Base-by-base conservation (phyloP, 2,888 invertebrate species). In the Drosophila anomelani region DNA sequence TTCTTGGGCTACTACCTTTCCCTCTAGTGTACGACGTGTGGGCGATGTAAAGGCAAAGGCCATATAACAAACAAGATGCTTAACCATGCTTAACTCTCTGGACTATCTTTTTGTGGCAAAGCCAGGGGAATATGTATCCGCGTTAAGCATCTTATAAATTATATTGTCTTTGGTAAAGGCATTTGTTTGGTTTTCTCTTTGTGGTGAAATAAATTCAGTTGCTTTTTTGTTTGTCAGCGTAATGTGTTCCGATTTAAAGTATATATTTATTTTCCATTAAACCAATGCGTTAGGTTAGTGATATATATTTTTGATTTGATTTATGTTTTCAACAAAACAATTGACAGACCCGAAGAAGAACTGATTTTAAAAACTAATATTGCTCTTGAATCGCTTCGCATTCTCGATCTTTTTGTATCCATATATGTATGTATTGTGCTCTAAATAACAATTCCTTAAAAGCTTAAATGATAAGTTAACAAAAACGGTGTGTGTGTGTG, bases 41-140 rank as follows among this genome's bases (percentile, higher is more conserved):
- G 89, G 89, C 81, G 85, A 90, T 90, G 85, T 89, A 76, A 89
- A 88, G 88, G 90, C 88, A 88, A 47, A 29, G 47, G n/a, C 47
- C n/a, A 47, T 29, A 47, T 17, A 47, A 29, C 29, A 12, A 29
- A 47, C 8, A 29, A 47, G 29, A 47, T 47, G 47, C 47, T 1
- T 47, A 47, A n/a, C n/a, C 29, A 47, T 29, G 6, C 4, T 26
- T 5, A 4, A 12, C 15, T 3, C 38, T 15, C 15, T 34, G 32
- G 9, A 2, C 32, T 34, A 34, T 10, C 2, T 34, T 34, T 34
- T 10, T 9, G 10, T 34, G 12, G 34, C 34, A 12, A 36, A 39
- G 39, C 39, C 36, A 36, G 17, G 12, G 8, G 15, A 6, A 46
- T n/a, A n/a, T 46, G 26, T 15, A 10, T 46, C 3, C 2, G 4